phyloP scores from a whole-genome alignment of 2,113 vertebrate species.

The Dicentrarchus labrax region DNA sequence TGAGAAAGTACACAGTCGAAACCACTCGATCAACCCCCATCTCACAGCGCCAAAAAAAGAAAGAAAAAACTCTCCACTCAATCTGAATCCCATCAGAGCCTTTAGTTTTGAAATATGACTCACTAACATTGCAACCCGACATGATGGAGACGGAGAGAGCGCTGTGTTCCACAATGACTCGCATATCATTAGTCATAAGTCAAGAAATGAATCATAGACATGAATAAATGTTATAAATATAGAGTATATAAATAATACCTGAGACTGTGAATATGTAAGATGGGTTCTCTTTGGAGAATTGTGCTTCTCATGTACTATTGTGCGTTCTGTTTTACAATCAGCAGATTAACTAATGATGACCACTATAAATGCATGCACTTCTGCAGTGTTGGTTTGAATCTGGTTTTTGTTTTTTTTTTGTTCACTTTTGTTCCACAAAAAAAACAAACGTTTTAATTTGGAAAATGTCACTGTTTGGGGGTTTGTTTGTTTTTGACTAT shows the following conservation, averaged over 20 bases:
- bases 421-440: slow-evolving; percentile 45
- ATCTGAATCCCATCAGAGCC: slow-evolving; percentile 73
- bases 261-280: slow-evolving; percentile 86
- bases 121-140: slow-evolving; percentile 65
- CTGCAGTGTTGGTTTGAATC: slow-evolving; percentile 78
- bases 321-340: slow-evolving; percentile 79
- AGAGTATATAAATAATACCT: slow-evolving; percentile 83
- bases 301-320: slow-evolving; percentile 81
- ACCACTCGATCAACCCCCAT: slow-evolving; percentile 67
- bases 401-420: slow-evolving; percentile 56
- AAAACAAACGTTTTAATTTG: slow-evolving; percentile 29
- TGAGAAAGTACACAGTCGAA: slow-evolving; percentile 62
- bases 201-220: slow-evolving; percentile 74
- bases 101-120: slow-evolving; percentile 77
- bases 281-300: slow-evolving; percentile 77
- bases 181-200: slow-evolving; percentile 77
- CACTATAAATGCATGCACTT: slow-evolving; percentile 86
- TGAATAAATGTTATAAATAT: slow-evolving; percentile 82
- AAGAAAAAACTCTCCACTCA: slow-evolving; percentile 49
- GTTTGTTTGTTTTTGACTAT: slow-evolving; percentile 32
- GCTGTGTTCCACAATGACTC: slow-evolving; percentile 61
- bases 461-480: slow-evolving; percentile 43
- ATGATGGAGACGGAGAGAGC: slow-evolving; percentile 62
- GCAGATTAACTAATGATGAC: slow-evolving; percentile 79
- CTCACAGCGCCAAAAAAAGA: slow-evolving; percentile 36